Percentiles rank a stretch among this genome's conserved stretches.
phyloP scores from a whole-genome alignment of 35 echinoderm and acorn worm genomes.

The Ophioderma brevispina region DNA sequence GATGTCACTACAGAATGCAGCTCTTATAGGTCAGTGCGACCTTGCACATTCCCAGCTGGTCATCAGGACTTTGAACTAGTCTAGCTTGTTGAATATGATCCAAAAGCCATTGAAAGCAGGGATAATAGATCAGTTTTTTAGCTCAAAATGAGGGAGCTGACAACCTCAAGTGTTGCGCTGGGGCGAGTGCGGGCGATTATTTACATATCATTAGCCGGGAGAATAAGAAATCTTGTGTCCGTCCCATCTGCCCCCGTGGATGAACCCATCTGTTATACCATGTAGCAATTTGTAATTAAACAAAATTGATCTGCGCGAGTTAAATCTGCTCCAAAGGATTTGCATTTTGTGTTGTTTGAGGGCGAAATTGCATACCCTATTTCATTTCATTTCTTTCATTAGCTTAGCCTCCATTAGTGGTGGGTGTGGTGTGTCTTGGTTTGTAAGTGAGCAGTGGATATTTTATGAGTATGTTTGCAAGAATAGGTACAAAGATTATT shows the following conservation, averaged over 20 bases:
- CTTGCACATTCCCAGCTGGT: too few species aligned
- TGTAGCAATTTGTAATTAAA: constrained; percentile 6
- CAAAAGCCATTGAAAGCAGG: not conserved
- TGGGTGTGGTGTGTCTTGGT: not conserved
- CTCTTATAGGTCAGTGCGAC: too few species aligned
- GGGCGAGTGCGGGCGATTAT: not conserved
- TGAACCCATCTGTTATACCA: not conserved
- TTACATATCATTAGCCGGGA: not conserved
- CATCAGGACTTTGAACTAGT: not conserved
- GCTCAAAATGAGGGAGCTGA: not conserved
- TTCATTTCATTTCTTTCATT: not conserved
- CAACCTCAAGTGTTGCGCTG: not conserved
- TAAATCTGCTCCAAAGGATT: not conserved
- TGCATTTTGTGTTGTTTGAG: not conserved
- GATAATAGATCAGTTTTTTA: not conserved
- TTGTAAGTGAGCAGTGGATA: too few species aligned
- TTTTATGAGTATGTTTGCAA: too few species aligned
- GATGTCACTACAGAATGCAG: too few species aligned
- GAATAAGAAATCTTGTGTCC: not conserved
- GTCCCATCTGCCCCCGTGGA: not conserved
- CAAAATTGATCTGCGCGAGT: not conserved
- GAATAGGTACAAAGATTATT: too few species aligned
- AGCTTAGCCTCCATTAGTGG: not conserved
- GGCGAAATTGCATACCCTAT: not conserved
- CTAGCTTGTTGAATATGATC: not conserved